Base-by-base conservation (phyloP, 2,888 invertebrate species). In the Malthinus flaveolus region DNA sequence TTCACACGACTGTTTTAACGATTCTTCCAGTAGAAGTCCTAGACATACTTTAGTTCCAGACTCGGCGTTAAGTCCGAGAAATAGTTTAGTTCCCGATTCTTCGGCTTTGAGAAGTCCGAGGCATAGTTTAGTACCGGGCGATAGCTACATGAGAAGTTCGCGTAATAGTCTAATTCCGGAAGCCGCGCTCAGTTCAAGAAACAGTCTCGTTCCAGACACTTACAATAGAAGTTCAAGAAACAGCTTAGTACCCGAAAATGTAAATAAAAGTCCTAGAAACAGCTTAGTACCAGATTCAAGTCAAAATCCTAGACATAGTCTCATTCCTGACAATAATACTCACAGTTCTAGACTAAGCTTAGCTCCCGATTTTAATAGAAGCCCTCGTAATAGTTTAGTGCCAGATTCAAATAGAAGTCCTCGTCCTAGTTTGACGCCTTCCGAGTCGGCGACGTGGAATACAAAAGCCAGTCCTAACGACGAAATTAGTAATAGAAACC, bases 51-150 rank as follows among this genome's bases (percentile, higher is more conserved):
- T 85, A 62, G 84, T 85, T 68, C 85, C 85, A 46, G 84, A 85
- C 52, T 75, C 78, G 35, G 68, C 67, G 5, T 56, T 70, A 35
- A 85, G 86, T 32, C 85, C 86, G 0, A 74, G 86, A 65, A 84
- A 85, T 51, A 85, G 87, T 62, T 79, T 86, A 61, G 84, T 86
- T 67, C 86, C 87, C 35, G 86, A 87, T 59, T 73, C 78, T 33
- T 78, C 77, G 9, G 80, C 84, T 31, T 55, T 54, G 12, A 71
- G 75, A 71, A 84, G 75, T 64, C 77, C 78, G 1, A 67, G 78
- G 53, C 82, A 85, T 11, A 84, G 86, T 65, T 77, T 87, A 5
- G 82, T 85, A 1, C 86, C 86, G 34, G 85, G 84, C 32, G 85
- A 85, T 1, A 74, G 72, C 58, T 83, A 83, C 62, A 80, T 84